Conservation (phyloP, 2,797 vertebrate species). For the Mergus octosetaceus region DNA sequence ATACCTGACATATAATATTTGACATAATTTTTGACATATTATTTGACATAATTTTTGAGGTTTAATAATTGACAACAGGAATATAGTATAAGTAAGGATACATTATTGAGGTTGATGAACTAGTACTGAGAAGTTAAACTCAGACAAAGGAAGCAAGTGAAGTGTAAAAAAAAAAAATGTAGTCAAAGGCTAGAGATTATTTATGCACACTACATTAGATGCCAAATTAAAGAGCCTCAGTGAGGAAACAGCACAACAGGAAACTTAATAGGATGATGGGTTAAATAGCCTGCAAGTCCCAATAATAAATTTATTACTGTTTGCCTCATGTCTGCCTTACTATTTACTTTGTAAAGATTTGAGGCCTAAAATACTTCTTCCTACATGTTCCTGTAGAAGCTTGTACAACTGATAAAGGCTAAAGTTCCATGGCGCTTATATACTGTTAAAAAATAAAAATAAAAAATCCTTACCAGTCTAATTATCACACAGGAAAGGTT, state of each 20-base stretch:
- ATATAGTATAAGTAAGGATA: background rate
- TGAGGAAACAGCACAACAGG: background rate
- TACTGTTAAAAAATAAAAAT: background rate
- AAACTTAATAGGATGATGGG: background rate
- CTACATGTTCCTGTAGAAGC: background rate
- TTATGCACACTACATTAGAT: background rate
- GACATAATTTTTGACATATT: too few species aligned
- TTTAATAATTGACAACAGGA: background rate
- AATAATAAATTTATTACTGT: background rate
- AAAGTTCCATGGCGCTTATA: background rate
- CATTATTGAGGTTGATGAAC: background rate
- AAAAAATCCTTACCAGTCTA: accelerated
- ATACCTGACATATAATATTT: too few species aligned
- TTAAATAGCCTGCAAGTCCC: background rate
- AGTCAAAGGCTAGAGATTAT: background rate
- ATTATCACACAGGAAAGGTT: background rate
- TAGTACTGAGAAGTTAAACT: background rate
- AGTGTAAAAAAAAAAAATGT: background rate
- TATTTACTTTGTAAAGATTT: background rate
- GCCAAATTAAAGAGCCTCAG: background rate
- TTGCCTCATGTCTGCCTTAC: background rate
- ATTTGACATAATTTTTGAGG: too few species aligned
- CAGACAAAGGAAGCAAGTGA: background rate
- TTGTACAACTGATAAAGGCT: background rate
- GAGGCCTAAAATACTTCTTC: background rate